Evolutionary conservation across 2,113 vertebrate genomes (phyloP).

Genomic region (Regulus satrapa): DNA sequence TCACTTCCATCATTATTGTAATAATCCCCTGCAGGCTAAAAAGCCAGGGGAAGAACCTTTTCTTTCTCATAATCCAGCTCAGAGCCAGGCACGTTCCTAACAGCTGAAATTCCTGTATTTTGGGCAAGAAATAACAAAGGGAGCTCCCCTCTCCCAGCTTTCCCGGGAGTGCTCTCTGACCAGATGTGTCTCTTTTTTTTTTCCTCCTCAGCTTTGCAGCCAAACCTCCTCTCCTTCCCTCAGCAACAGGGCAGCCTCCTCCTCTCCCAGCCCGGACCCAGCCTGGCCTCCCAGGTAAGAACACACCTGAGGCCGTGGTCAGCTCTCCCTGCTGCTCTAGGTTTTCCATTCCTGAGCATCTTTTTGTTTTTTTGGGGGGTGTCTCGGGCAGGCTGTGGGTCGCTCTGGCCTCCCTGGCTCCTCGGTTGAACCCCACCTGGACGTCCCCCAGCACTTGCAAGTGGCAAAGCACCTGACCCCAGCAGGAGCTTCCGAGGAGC

Average conservation of each 20-base stretch:
- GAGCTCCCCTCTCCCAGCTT: not conserved
- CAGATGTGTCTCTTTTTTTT: not conserved
- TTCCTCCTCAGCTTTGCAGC: slow-evolving; percentile 80
- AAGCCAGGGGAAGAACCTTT: not conserved
- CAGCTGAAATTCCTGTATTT: rapidly evolving
- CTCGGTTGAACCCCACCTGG: slow-evolving; percentile 87
- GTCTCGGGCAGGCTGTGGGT: slow-evolving; percentile 77
- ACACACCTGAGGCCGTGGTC: rapidly evolving
- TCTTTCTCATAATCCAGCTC: not conserved
- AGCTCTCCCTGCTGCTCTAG: not conserved
- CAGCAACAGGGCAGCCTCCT: slow-evolving; percentile 86
- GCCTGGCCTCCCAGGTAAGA: slow-evolving; percentile 88
- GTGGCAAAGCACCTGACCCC: slow-evolving; percentile 84
- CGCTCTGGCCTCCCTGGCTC: slow-evolving; percentile 84
- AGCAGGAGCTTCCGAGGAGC: slow-evolving; percentile 81
- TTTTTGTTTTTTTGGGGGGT: not conserved
- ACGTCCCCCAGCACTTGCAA: slow-evolving; percentile 85
- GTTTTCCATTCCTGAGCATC: no score
- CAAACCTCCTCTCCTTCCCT: slow-evolving; percentile 88
- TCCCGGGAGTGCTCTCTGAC: not conserved
- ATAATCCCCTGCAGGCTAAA: not conserved
- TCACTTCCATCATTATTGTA: not conserved
- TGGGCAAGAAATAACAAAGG: not conserved
- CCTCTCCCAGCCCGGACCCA: slow-evolving; percentile 88
- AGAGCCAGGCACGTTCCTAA: not conserved